Evolutionary conservation across 2,113 vertebrate species (phyloP), one percentile per base, ranked within the genome.

Genomic region (Setophaga petechia): DNA sequence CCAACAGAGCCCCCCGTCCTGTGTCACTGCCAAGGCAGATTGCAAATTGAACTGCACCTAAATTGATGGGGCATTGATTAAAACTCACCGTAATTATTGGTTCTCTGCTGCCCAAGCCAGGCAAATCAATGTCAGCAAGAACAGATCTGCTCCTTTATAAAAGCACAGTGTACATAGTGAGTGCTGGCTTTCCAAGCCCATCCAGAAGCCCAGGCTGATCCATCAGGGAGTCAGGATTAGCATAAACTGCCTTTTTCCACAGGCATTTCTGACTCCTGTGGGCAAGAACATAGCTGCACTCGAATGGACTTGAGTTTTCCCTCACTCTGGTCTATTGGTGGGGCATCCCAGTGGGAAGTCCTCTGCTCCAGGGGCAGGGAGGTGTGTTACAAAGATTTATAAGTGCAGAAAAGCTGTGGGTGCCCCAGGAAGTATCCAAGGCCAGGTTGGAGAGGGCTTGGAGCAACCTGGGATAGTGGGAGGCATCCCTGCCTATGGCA

Each of bases 1-100:
- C 91, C 20, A 33, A 39, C 72, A 54, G 79, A 19, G 15, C 41
- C 77, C 76, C 84, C 43, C 8, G 4, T 66, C 87, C 89, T 44
- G 79, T 89, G 91, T 97, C 96, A 92, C 87, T 87, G 85, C 83
- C 47, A 58, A 96, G 95, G 95, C 82, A 95, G 91, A 90, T 94
- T 12, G 3, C 93, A 97, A 95, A 98, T 90, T 96, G 97, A 97
- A 93, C 57, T 46, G 94, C 91, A 68, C 91, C 95, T 96, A 83
- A 97, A 97, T 93, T 97, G 97, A 97, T 92, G 93, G 30, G 75
- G 90, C 54, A 97, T 98, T 97, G 97, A 98, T 98, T 98, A 97
- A 97, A 97, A 95, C 95, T 97, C 96, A 89, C 85, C 18, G 15
- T 97, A 97, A 97, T 98, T 97, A 98, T 94, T 90, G 94, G 93